A percentile compares a stretch with the other conserved stretches of the same genome.
Evolutionary conservation across 2,888 invertebrate genomes (phyloP).

Genomic region (Polymixis lichenea): DNA sequence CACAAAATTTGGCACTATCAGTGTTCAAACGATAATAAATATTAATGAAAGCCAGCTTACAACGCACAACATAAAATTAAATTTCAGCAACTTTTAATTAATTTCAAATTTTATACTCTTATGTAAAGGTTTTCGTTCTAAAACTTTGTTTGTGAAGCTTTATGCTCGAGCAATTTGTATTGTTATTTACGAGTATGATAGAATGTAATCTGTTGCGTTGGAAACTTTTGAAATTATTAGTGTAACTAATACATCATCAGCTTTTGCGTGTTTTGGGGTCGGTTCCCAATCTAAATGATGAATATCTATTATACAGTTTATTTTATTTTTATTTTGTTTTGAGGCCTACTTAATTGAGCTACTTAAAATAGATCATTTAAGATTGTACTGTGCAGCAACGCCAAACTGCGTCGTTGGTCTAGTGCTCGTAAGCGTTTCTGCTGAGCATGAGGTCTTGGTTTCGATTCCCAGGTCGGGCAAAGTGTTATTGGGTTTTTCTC

Average conservation of each 20-base stretch:
- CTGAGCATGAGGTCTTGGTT: no score
- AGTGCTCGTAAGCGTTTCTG: no score
- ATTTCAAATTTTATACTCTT: constrained; percentile 55
- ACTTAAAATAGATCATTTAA: no score
- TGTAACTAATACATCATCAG: constrained; percentile 34
- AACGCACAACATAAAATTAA: constrained; percentile 32
- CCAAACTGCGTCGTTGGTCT: no score
- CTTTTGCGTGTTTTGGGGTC: constrained; percentile 7
- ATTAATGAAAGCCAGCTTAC: constrained; percentile 30
- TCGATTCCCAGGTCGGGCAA: no score
- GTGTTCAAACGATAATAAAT: constrained; percentile 31
- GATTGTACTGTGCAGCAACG: no score
- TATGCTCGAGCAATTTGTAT: constrained; percentile 27
- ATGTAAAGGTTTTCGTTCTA: constrained; percentile 39
- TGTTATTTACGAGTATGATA: constrained; percentile 39
- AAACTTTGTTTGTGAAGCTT: constrained; percentile 40
- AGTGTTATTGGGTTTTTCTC: no score
- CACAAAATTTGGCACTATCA: not conserved
- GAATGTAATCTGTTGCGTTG: constrained; percentile 43
- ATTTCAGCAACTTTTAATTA: constrained; percentile 66
- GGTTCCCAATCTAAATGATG: constrained; percentile 12
- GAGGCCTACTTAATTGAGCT: not conserved
- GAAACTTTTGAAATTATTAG: constrained; percentile 43
- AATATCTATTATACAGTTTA: not conserved
- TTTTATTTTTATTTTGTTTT: not conserved